phyloP scores from a whole-genome alignment of 2,113 vertebrate species.

The Mionectes macconnelli region DNA sequence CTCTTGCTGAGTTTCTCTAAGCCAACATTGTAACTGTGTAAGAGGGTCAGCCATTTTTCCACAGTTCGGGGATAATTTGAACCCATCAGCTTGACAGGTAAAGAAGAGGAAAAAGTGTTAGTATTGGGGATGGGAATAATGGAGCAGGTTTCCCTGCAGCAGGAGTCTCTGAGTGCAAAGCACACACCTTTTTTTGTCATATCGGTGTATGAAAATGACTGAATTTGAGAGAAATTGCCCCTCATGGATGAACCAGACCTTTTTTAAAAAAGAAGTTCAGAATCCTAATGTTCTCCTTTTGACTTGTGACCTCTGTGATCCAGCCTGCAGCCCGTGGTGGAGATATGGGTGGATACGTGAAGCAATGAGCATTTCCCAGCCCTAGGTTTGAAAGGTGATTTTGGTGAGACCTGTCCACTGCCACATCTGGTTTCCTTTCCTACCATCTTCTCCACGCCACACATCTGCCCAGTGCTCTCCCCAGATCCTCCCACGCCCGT shows the following conservation, averaged over 20 bases:
- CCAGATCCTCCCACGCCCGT: neutral
- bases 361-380: neutral
- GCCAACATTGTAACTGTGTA: accelerated
- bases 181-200: neutral
- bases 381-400: neutral
- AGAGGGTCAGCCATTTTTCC: neutral
- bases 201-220: neutral
- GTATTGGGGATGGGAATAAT: neutral
- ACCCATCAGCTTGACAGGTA: neutral
- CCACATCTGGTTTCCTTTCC: neutral
- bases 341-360: neutral
- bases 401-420: neutral
- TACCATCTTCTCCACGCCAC: neutral
- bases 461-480: neutral
- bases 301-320: neutral
- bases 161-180: neutral
- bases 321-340: neutral
- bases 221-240: neutral
- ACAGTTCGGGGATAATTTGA: neutral
- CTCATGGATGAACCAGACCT: accelerated
- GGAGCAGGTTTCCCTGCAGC: neutral
- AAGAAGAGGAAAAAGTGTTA: neutral
- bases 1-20: neutral
- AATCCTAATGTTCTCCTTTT: neutral
- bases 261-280: neutral